phyloP scores from a whole-genome alignment of 2,113 vertebrate species.

The Clinocottus analis region DNA sequence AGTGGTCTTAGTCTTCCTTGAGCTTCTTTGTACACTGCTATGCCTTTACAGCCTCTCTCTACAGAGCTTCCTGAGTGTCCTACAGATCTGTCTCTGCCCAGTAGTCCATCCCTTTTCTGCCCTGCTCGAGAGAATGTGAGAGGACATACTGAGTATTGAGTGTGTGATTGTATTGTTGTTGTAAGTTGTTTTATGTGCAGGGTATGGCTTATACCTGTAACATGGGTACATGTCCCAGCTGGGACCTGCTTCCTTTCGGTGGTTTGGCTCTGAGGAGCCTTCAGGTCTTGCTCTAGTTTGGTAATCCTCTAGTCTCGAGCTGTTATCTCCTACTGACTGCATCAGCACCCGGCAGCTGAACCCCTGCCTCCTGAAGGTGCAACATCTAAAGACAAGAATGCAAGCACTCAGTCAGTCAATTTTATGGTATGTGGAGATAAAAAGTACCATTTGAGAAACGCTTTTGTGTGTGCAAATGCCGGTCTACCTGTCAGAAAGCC shows the following conservation, averaged over 20 bases:
- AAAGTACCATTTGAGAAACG: slow-evolving; percentile 30
- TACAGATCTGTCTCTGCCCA: slow-evolving; percentile 50
- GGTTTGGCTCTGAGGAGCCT: slow-evolving; percentile 64
- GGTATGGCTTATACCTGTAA: slow-evolving; percentile 17
- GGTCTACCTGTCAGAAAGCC: slow-evolving; percentile 56
- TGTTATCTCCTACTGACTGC: slow-evolving; percentile 69
- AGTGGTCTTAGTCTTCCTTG: slow-evolving; percentile 67
- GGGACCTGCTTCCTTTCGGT: slow-evolving; percentile 76
- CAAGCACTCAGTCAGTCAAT: slow-evolving; percentile 1
- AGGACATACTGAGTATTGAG: slow-evolving; percentile 18
- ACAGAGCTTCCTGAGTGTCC: slow-evolving; percentile 63
- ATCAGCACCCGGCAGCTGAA: slow-evolving; percentile 59
- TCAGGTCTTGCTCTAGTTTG: slow-evolving; percentile 71
- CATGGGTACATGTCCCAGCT: slow-evolving; percentile 1
- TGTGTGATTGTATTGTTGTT: slow-evolving; percentile 17
- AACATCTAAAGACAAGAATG: slow-evolving; percentile 67
- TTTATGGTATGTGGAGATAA: slow-evolving; percentile 1
- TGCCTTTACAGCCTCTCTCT: slow-evolving; percentile 63
- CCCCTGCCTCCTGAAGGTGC: slow-evolving; percentile 73
- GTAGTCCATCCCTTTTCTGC: slow-evolving; percentile 68
- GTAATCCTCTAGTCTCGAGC: slow-evolving; percentile 61
- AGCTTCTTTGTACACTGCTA: slow-evolving; percentile 66
- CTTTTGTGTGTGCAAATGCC: slow-evolving; percentile 26
- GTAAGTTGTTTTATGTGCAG: slow-evolving; percentile 20
- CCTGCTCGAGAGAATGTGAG: slow-evolving; percentile 63